Evolutionary conservation across 2,113 vertebrate genomes (phyloP), one percentile per base, ranked within the genome.

Genomic region (Neogobius melanostomus): DNA sequence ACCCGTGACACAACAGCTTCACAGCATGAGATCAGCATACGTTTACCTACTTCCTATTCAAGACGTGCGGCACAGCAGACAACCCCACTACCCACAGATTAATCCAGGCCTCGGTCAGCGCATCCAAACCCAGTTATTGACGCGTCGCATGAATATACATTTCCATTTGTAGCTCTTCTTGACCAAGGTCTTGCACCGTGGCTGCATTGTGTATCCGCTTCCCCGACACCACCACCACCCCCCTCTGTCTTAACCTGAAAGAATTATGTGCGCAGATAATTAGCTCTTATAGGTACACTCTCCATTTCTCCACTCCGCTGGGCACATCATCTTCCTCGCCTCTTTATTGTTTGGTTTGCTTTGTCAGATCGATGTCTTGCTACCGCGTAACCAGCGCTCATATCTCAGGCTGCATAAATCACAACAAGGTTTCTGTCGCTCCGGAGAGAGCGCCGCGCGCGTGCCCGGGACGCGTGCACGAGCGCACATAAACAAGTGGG

Each of bases 331-430:
- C 90, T 92, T 92, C 91, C 90, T 90, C 88, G 87, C 90, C 91
- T 92, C 91, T 93, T 93, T 91, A 92, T 93, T 92, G 92, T 93
- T 93, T 93, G 91, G 86, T 92, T 92, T 91, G 91, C 91, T 93
- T 91, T 92, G 92, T 92, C 92, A 93, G 91, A 93, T 93, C 91
- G 90, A 93, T 92, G 91, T 93, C 90, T 92, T 92, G 92, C 92
- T 91, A 92, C 91, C 85, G 90, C 89, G 90, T 92, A 92, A 92
- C 90, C 91, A 91, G 92, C 91, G 87, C 91, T 92, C 91, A 92
- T 90, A 90, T 89, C 90, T 91, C 90, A 88, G 85, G 82, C 83
- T 87, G 90, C 90, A 91, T 93, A 92, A 93, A 93, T 93, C 91
- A 92, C 91, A 87, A 91, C 90, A 92, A 92, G 90, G 91, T 91